Conservation (phyloP, 1,140 invertebrate species). For the Colletes gigas region DNA sequence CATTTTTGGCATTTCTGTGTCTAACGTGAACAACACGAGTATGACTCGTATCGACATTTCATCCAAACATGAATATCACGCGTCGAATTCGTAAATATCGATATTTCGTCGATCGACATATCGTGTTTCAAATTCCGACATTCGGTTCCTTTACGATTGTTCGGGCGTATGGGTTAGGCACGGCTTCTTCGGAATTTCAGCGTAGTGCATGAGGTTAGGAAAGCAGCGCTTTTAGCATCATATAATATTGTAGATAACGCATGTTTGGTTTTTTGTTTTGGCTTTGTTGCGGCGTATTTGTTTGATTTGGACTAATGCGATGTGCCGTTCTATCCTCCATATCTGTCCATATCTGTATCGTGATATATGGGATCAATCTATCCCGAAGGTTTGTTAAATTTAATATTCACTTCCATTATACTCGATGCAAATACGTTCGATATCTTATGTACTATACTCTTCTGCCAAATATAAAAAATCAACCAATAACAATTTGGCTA, state of each 20-base stretch:
- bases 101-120: no score
- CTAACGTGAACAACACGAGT: no score
- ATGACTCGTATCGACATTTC: no score
- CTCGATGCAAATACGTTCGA: constrained; percentile 26
- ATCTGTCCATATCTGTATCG: constrained; percentile 83
- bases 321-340: constrained; percentile 66
- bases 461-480: background rate
- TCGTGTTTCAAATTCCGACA: no score
- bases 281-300: constrained; percentile 74
- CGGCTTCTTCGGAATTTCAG: no score
- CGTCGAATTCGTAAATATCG: no score
- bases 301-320: constrained; percentile 77
- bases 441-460: no score
- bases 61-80: no score
- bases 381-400: constrained; percentile 81
- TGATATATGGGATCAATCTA: constrained; percentile 84
- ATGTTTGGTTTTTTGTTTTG: constrained; percentile 73
- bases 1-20: no score
- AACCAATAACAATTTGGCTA: background rate
- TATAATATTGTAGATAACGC: constrained; percentile 70
- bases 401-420: constrained; percentile 48
- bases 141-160: no score
- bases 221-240: constrained; percentile 17
- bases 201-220: background rate
- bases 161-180: no score